A percentile compares a stretch with the other conserved stretches of the same genome.
These are phyloP conservation scores for Latrodectus hesperus DNA, from an alignment of 2,888 invertebrate genomes.

Conservation along the genomic window DNA sequence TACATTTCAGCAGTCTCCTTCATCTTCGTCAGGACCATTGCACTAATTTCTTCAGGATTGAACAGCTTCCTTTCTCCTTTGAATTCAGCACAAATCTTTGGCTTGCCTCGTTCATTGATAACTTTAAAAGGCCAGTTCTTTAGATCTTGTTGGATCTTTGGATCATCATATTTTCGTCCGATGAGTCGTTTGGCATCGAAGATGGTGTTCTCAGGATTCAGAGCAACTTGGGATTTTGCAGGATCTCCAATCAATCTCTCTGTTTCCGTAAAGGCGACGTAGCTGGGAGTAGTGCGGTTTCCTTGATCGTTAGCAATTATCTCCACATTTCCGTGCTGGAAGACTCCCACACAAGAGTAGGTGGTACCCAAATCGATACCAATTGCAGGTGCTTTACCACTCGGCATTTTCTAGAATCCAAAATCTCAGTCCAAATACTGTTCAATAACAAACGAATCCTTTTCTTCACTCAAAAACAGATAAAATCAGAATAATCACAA, in stretches of 20 bases:
- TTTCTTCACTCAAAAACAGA: background rate
- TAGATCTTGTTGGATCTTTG: conserved; percentile 85
- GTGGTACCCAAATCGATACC: conserved; percentile 89
- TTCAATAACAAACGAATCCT: background rate
- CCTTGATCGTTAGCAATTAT: conserved; percentile 79
- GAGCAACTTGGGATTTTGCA: conserved; percentile 86
- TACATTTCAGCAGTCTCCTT: conserved; percentile 80
- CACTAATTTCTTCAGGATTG: conserved; percentile 83
- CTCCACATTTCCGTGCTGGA: conserved; percentile 78
- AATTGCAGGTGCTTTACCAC: background rate
- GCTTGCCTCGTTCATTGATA: conserved; percentile 79
- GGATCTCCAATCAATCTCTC: conserved; percentile 90
- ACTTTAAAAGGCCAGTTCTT: conserved; percentile 90
- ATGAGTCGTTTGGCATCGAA: conserved; percentile 89
- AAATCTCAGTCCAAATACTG: background rate
- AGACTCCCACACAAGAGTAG: conserved; percentile 88
- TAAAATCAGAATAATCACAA: background rate
- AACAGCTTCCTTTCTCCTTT: conserved; percentile 78
- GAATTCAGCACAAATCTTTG: conserved; percentile 71
- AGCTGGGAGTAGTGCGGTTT: conserved; percentile 84
- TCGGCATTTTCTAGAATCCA: background rate
- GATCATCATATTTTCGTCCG: conserved; percentile 86
- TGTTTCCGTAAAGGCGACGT: conserved; percentile 89
- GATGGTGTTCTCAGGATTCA: conserved; percentile 86
- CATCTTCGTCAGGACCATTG: conserved; percentile 82